phyloP scores from a whole-genome alignment of 1,140 invertebrate genomes.

The Charaxes varanes region DNA sequence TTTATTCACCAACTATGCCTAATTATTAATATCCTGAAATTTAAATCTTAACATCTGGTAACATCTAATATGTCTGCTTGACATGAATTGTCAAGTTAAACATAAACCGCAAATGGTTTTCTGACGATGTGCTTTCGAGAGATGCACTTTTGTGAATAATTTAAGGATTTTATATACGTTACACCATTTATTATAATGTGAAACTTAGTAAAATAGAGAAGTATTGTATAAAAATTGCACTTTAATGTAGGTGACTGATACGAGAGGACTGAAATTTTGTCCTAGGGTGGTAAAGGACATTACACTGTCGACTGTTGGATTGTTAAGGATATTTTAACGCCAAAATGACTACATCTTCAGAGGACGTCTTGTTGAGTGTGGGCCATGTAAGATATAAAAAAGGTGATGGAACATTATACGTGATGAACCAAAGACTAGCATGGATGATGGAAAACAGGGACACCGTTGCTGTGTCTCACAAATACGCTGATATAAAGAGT shows the following conservation, averaged over 20 bases:
- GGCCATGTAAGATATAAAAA: slow-evolving; percentile 96
- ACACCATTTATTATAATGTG: slow-evolving; percentile 11
- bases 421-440: slow-evolving; percentile 95
- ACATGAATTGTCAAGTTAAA: slow-evolving; percentile 47
- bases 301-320: background rate
- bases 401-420: slow-evolving; percentile 94
- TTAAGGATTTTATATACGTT: slow-evolving; percentile 30
- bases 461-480: slow-evolving; percentile 92
- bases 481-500: slow-evolving; percentile 98
- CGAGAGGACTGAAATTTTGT: background rate
- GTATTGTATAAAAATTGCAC: background rate
- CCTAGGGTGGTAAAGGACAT: background rate
- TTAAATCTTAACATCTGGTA: too few relatives aligned
- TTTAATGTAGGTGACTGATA: slow-evolving; percentile 2
- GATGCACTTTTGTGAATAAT: slow-evolving; percentile 34
- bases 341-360: slow-evolving; percentile 86
- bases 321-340: slow-evolving; percentile 10
- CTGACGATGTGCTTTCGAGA: slow-evolving; percentile 52
- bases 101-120: slow-evolving; percentile 54
- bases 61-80: too few relatives aligned
- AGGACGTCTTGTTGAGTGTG: slow-evolving; percentile 95
- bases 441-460: slow-evolving; percentile 96
- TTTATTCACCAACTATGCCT: too few relatives aligned
- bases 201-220: background rate
- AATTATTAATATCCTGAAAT: too few relatives aligned